Percentiles rank a stretch among this genome's conserved stretches.
Conservation (phyloP, 1,140 invertebrate genomes). For the Anadara kagoshimensis region DNA sequence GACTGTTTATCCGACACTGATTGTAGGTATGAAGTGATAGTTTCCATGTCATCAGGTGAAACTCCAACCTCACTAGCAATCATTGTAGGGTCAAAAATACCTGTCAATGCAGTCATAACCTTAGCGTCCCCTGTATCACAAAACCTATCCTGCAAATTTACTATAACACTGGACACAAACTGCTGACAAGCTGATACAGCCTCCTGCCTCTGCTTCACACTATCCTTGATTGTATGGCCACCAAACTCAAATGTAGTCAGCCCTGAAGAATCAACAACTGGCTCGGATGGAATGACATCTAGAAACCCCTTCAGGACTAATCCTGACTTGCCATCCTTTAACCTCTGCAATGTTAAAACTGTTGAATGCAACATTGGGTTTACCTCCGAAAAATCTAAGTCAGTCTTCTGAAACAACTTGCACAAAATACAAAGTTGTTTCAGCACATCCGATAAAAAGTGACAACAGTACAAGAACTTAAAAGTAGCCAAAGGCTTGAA, state of each 20-base stretch:
- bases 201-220: slow-evolving; percentile 8
- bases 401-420: background rate
- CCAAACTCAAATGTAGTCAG: slow-evolving; percentile 21
- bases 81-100: no score
- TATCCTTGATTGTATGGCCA: slow-evolving; percentile 29
- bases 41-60: no score
- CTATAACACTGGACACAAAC: slow-evolving; percentile 1
- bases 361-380: slow-evolving; percentile 7
- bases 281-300: slow-evolving; percentile 7
- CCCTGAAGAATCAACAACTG: slow-evolving; percentile 17
- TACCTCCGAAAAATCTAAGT: slow-evolving; percentile 11
- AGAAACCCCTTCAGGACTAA: slow-evolving; percentile 7
- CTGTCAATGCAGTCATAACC: no score
- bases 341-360: background rate
- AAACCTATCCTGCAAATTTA: slow-evolving; percentile 1
- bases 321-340: slow-evolving; percentile 5
- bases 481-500: background rate
- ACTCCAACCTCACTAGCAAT: no score
- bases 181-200: slow-evolving; percentile 7
- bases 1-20: background rate
- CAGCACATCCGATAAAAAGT: slow-evolving; percentile 12
- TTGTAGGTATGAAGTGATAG: background rate
- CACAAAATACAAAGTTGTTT: slow-evolving; percentile 1
- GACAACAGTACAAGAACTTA: slow-evolving; percentile 14
- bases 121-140: background rate